These are phyloP conservation scores for Andinoacara biseriatus DNA, from an alignment of 2,113 vertebrate species.

Conservation along the genomic window DNA sequence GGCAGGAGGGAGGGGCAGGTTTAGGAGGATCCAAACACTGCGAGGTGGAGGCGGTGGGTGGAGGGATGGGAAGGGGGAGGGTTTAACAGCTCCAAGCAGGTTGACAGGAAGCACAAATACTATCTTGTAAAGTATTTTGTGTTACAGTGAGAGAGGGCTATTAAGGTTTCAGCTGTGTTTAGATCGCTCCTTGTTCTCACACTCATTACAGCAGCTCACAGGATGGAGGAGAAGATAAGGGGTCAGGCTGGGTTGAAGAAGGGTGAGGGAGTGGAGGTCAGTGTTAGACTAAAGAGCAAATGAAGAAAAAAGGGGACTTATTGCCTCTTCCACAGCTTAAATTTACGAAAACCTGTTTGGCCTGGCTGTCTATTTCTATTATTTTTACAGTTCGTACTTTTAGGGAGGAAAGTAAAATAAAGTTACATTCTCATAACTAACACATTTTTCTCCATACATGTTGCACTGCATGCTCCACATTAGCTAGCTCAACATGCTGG, in stretches of 20 bases:
- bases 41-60: conserved; percentile 1
- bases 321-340: neutral
- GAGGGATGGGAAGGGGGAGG: neutral
- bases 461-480: neutral
- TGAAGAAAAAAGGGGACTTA: conserved; percentile 19
- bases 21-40: conserved; percentile 60
- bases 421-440: too few species aligned
- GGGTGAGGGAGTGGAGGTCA: conserved; percentile 40
- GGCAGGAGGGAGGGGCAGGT: conserved; percentile 5
- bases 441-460: too few species aligned
- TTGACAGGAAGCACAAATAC: conserved; percentile 37
- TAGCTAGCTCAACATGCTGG: neutral
- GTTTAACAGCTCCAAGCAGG: conserved; percentile 58
- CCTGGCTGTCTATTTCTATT: neutral
- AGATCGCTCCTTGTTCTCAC: conserved; percentile 33
- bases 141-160: conserved; percentile 20
- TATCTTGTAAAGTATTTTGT: neutral
- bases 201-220: conserved; percentile 47
- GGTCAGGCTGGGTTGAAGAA: conserved; percentile 24
- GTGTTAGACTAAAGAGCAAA: conserved; percentile 12
- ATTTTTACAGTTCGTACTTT: neutral
- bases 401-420: neutral
- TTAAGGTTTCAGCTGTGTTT: conserved; percentile 38
- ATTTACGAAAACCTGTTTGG: neutral
- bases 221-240: conserved; percentile 16